phyloP scores from a whole-genome alignment of 2,113 vertebrate species.

The Arenaria interpres region DNA sequence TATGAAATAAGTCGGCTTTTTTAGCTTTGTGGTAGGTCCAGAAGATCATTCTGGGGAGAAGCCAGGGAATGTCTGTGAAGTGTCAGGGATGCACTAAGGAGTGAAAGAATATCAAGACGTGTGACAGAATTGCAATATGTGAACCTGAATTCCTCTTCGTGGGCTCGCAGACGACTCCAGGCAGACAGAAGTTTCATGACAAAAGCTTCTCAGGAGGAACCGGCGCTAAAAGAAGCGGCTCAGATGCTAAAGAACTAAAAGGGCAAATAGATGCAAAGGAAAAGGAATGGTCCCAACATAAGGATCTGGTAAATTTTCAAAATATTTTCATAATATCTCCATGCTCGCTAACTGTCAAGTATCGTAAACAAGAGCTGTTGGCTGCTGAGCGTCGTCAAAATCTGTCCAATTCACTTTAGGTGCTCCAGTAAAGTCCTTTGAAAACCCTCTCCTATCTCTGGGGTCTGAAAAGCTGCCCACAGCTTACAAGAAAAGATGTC shows the following conservation, averaged over 20 bases:
- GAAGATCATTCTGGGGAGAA: neutral
- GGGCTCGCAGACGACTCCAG: neutral
- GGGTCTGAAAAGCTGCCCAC: accelerated
- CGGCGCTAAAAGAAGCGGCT: neutral
- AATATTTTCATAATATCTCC: neutral
- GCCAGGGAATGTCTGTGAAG: neutral
- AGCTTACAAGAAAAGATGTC: neutral
- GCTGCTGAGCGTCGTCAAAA: neutral
- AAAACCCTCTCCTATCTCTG: neutral
- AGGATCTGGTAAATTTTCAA: neutral
- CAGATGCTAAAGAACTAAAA: neutral
- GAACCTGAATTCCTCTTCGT: neutral
- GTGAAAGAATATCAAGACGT: neutral
- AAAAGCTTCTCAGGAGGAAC: neutral
- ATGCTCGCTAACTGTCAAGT: neutral
- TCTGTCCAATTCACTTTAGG: neutral
- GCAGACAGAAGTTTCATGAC: neutral
- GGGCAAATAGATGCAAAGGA: neutral
- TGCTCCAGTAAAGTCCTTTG: neutral
- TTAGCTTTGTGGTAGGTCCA: neutral
- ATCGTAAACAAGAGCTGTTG: neutral
- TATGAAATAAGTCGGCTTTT: neutral
- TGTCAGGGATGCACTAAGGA: neutral
- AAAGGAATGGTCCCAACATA: neutral
- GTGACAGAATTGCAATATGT: neutral